Evolutionary conservation across 2,888 invertebrate genomes (phyloP).

Genomic region (Xanthia togata): DNA sequence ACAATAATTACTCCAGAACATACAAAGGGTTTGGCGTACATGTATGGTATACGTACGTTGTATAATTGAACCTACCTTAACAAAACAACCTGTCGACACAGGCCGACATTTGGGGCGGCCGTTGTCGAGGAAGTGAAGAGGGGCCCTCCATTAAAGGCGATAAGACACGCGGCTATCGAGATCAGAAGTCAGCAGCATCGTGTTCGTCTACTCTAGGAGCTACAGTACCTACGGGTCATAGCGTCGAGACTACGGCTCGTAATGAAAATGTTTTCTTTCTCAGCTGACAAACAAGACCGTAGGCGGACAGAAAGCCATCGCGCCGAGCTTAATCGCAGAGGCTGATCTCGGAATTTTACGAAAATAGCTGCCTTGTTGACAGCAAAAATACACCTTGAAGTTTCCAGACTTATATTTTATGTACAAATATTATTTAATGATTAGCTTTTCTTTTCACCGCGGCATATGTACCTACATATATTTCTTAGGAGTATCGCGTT

Average conservation of each 20-base stretch:
- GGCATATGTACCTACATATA: neutral
- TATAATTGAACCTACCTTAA: conserved; percentile 65
- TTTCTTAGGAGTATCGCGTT: neutral
- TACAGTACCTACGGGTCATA: neutral
- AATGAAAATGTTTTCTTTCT: conserved; percentile 60
- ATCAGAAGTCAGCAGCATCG: conserved; percentile 62
- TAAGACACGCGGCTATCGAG: conserved; percentile 77
- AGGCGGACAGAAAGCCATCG: conserved; percentile 28
- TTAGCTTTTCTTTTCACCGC: neutral
- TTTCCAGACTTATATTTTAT: conserved; percentile 14
- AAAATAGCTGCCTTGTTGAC: conserved; percentile 37
- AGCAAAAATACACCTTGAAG: conserved; percentile 29
- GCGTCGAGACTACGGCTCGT: conserved; percentile 7
- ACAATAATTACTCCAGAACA: conserved; percentile 48
- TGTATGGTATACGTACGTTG: conserved; percentile 16
- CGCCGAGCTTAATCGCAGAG: conserved; percentile 40
- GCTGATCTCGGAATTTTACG: conserved; percentile 51
- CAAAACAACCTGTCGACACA: conserved; percentile 53
- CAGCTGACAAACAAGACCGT: conserved; percentile 53
- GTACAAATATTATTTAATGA: neutral
- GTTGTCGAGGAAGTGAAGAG: conserved; percentile 59
- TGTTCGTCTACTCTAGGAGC: conserved; percentile 30
- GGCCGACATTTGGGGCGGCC: conserved; percentile 50
- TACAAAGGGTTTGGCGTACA: conserved; percentile 25
- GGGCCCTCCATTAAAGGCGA: conserved; percentile 72